Percentiles rank a stretch among this genome's conserved stretches.
These are phyloP conservation scores for Nesidiocoris tenuis DNA, from an alignment of 2,888 invertebrate genomes.

Conservation along the genomic window DNA sequence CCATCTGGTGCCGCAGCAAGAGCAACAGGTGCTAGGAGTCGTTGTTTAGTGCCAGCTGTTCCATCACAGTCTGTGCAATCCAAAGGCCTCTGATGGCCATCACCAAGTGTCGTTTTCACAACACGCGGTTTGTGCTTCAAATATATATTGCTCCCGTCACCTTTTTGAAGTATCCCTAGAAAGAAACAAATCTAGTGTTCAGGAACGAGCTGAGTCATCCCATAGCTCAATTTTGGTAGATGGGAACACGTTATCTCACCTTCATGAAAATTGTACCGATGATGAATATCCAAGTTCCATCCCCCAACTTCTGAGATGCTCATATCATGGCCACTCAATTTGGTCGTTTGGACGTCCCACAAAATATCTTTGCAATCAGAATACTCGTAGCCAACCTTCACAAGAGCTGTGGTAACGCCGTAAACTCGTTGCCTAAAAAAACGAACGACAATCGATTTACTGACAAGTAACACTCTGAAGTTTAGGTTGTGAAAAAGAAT, in stretches of 20 bases:
- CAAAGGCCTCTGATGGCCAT: constrained; percentile 82
- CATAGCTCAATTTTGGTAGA: no score
- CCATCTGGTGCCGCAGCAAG: constrained; percentile 90
- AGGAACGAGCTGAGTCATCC: no score
- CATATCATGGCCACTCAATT: constrained; percentile 93
- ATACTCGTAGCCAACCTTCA: constrained; percentile 96
- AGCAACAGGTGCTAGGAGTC: constrained; percentile 88
- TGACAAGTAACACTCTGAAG: no score
- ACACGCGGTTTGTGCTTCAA: constrained; percentile 89
- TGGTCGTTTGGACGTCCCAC: constrained; percentile 95
- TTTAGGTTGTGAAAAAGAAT: no score
- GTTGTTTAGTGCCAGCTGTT: constrained; percentile 66
- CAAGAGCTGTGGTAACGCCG: constrained; percentile 91
- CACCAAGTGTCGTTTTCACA: constrained; percentile 87
- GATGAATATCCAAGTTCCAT: constrained; percentile 97
- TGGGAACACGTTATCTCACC: no score
- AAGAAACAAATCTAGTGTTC: background rate
- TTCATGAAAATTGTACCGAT: constrained; percentile 96
- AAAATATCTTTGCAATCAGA: constrained; percentile 86
- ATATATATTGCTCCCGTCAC: constrained; percentile 94
- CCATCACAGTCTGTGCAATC: constrained; percentile 82
- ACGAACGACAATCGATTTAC: no score
- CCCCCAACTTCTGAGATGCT: constrained; percentile 95
- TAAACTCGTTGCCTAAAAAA: constrained; percentile 79
- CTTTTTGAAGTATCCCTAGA: constrained; percentile 89